These are phyloP conservation scores for Drosophila ironensis DNA, from an alignment of 1,140 invertebrate species.

Conservation along the genomic window DNA sequence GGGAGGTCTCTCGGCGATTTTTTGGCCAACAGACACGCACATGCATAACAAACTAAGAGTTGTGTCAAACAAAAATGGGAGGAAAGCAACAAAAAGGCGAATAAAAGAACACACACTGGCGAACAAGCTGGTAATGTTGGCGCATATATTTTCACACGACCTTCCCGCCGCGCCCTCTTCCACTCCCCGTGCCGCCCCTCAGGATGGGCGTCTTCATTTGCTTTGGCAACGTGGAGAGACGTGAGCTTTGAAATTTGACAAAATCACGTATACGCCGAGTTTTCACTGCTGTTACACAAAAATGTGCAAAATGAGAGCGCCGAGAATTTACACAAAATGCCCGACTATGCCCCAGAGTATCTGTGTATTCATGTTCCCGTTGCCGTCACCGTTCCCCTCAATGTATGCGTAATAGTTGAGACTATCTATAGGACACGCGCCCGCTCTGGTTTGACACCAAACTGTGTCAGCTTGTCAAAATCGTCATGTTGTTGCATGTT, in stretches of 20 bases:
- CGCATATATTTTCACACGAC: conserved; percentile 61
- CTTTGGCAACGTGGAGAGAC: conserved; percentile 37
- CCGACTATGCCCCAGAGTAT: conserved; percentile 22
- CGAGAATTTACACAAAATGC: conserved; percentile 66
- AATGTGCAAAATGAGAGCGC: conserved; percentile 62
- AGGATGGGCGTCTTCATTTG: conserved; percentile 40
- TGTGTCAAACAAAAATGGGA: conserved; percentile 42
- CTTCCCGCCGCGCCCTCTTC: not conserved
- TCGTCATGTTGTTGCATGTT: conserved; percentile 74
- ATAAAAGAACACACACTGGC: conserved; percentile 49
- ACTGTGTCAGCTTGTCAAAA: conserved; percentile 79
- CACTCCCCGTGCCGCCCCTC: not conserved
- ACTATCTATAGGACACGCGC: conserved; percentile 32
- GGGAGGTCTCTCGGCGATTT: conserved; percentile 17
- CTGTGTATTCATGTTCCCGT: not conserved
- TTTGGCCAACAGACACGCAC: conserved; percentile 55
- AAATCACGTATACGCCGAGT: conserved; percentile 76
- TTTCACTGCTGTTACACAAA: conserved; percentile 72
- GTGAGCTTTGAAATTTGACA: conserved; percentile 75
- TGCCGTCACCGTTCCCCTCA: not conserved
- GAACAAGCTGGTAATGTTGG: conserved; percentile 51
- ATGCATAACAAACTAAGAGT: conserved; percentile 72
- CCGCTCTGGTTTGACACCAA: conserved; percentile 67
- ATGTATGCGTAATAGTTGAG: conserved; percentile 1
- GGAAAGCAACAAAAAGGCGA: conserved; percentile 16